Conservation (phyloP, 2,797 vertebrate genomes). For the Menidia menidia region DNA sequence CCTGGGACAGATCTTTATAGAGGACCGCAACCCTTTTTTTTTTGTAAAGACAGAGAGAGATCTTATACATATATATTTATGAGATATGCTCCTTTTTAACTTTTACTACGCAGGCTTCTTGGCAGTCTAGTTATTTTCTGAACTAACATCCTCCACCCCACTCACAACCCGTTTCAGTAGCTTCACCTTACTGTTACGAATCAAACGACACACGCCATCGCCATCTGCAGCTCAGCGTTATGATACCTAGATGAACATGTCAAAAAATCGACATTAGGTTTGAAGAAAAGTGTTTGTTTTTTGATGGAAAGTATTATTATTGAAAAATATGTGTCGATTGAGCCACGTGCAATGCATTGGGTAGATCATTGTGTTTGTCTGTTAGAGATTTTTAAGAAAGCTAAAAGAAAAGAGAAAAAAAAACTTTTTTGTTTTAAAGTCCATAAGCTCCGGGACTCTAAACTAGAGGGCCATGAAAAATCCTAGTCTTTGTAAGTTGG, state of each 20-base stretch:
- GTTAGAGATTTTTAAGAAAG: constrained; percentile 90
- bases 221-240: constrained; percentile 72
- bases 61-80: constrained; percentile 84
- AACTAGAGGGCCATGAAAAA: constrained; percentile 86
- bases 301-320: constrained; percentile 87
- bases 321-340: constrained; percentile 87
- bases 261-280: constrained; percentile 76
- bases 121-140: constrained; percentile 88
- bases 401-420: constrained; percentile 83
- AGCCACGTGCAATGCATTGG: constrained; percentile 95
- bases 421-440: constrained; percentile 89
- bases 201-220: constrained; percentile 67
- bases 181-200: constrained; percentile 67
- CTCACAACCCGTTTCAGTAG: constrained; percentile 62
- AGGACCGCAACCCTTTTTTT: constrained; percentile 74
- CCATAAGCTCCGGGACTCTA: constrained; percentile 91
- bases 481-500: constrained; percentile 88
- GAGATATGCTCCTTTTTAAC: constrained; percentile 81
- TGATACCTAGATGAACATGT: constrained; percentile 74
- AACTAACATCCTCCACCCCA: constrained; percentile 52
- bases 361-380: constrained; percentile 93
- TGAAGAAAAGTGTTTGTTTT: constrained; percentile 80
- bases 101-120: constrained; percentile 77
- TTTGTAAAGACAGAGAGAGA: constrained; percentile 77
- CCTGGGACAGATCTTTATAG: constrained; percentile 75